Evolutionary conservation across 2,888 invertebrate genomes (phyloP), one percentile per base, ranked within the genome.

Genomic region (Lamellibrachia columna): DNA sequence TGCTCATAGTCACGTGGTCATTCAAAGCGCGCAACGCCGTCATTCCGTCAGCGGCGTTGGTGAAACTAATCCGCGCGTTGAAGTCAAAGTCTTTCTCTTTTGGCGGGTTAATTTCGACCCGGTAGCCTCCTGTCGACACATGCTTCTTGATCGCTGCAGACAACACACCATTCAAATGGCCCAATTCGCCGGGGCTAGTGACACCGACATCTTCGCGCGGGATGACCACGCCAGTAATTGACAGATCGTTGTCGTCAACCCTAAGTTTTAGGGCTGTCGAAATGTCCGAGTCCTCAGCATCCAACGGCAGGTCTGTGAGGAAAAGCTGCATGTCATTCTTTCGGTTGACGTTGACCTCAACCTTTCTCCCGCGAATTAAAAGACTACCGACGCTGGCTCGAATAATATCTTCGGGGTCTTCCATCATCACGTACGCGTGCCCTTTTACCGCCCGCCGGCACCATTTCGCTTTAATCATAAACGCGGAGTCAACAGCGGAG

Each of bases 21-120:
- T 53, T 52, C 40, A 92, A 55, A 91, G 28, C 15, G n/a, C 53
- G 52, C 60, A 58, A 58, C 15, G 90, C 91, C 11, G 40, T 28
- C 22, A 90, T 40, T 15, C 90, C 93, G 53, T 90, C 75, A 52
- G 90, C 93, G 40, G 90, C 75, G 55, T 90, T 60, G n/a, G 55
- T 40, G 52, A 91, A 92, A n/a, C 52, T 93, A 40, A 93, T 60
- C 40, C 52, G 91, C 52, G 60, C 92, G 60, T 22, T 91, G 58
- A 92, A 55, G 55, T 91, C 55, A 60, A 93, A 93, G 92, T 93
- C 92, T 90, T 93, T 93, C 7, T 90, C 90, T 58, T 75, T 91
- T 52, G 93, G 93, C 52, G 60, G 53, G 15, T 22, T 52, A 28
- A 93, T 53, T 22, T 91, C 52, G 90, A 92, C 40, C 28, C 90